Percentiles rank a stretch among this genome's conserved stretches.
Evolutionary conservation across 2,888 invertebrate genomes (phyloP).

Genomic region (Sycophila texana): DNA sequence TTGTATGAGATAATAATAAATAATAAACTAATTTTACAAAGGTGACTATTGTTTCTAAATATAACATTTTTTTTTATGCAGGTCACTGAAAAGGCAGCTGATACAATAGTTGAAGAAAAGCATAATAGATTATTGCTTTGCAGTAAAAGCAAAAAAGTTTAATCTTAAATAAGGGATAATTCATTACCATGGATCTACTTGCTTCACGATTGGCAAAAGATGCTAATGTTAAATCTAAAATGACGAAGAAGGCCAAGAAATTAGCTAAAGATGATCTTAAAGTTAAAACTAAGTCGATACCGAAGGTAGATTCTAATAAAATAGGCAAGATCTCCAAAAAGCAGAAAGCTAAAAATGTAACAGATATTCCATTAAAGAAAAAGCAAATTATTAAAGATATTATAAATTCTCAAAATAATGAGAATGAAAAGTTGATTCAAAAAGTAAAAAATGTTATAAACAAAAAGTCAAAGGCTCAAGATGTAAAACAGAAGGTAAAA

Average conservation of each 20-base stretch:
- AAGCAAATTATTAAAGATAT: conserved; percentile 29
- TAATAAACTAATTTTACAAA: conserved; percentile 6
- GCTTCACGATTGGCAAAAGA: conserved; percentile 6
- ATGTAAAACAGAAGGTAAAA: not conserved
- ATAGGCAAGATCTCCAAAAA: conserved; percentile 1
- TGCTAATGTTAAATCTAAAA: conserved; percentile 23
- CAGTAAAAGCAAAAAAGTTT: not conserved
- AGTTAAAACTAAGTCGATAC: not conserved
- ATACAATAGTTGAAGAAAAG: not conserved
- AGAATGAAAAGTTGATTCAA: conserved; percentile 10
- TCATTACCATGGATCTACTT: conserved; percentile 29
- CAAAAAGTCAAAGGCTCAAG: not conserved
- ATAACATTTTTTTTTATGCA: not conserved
- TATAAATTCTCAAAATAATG: conserved; percentile 6
- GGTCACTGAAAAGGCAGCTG: not conserved
- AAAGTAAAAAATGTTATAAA: not conserved
- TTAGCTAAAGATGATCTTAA: conserved; percentile 18
- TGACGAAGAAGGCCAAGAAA: conserved; percentile 13
- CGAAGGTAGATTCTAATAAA: conserved; percentile 2
- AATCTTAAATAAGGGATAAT: not conserved
- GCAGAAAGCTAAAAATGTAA: conserved; percentile 4
- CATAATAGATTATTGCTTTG: conserved; percentile 18
- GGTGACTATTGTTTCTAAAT: conserved; percentile 31
- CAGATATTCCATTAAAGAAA: conserved; percentile 18
- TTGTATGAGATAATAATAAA: conserved; percentile 56